Evolutionary conservation across 2,888 invertebrate species (phyloP), one percentile per base, ranked within the genome.

Genomic region (Actias luna): DNA sequence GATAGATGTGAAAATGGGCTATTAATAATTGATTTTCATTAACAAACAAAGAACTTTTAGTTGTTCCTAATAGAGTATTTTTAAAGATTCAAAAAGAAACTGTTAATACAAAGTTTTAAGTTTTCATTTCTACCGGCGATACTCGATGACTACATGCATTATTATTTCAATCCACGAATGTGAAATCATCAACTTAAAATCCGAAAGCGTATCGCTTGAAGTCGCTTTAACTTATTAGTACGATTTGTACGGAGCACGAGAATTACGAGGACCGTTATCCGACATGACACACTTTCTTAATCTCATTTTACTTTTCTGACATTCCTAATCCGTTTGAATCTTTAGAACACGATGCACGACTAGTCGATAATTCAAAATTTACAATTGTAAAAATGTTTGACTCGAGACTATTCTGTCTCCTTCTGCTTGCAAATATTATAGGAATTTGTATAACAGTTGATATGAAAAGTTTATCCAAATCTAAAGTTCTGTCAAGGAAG

Each of bases 401-500:
- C 5, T 4, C 29, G n/a, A 60, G 55, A 55, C 12, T 39, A 25
- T 25, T 62, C 10, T 12, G 22, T 29, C 5, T 63, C 22, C 27
- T 63, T 42, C 33, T 59, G 8, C 5, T 59, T 1, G 27, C 36
- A 5, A 27, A 22, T 25, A 18, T 39, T 39, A 59, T 59, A 59
- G 58, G 25, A 35, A 16, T 35, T 36, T 64, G 70, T 66, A 69
- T 69, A 59, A 69, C 66, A 52, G 67, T 63, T 58, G 57, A 72
- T 62, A 64, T 61, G 62, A 64, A 59, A 61, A 39, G 55, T 62
- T 63, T 63, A 42, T 60, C 22, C 12, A 69, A 71, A 60, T 80
- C 85, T 27, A 87, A 77, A 70, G 73, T 90, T 70, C 84, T 95
- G 67, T 93, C 94, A 0, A 89, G 95, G 64, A 90, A 86, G 66